Evolutionary conservation across 1,140 invertebrate genomes (phyloP), one percentile per base, ranked within the genome.

Genomic region (Cydia fagiglandana): DNA sequence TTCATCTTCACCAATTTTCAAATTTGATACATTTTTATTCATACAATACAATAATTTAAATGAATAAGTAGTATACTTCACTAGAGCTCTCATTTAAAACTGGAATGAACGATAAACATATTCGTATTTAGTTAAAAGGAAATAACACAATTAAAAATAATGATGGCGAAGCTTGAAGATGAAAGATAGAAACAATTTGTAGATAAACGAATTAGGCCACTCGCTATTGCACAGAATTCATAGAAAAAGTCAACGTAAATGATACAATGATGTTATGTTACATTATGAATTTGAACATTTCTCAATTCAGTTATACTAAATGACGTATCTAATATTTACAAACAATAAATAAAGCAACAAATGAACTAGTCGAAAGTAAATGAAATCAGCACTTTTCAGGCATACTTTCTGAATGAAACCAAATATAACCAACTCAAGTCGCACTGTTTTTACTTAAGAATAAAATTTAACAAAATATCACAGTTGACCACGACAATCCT

Each of bases 391-490:
- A 64, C 80, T 80, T 79, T 81, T 80, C 81, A 87, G 81, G 83
- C 81, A 85, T 82, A 83, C 80, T 20, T 76, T 78, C 75, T 53
- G 53, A 73, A 75, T 77, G 78, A 83, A 81, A 80, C 81, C 81
- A 83, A 81, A 78, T 81, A 81, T 82, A 79, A 75, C 75, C 82
- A 88, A 85, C 82, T 80, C 79, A 85, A 87, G 83, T 85, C 76
- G 75, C 77, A 77, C 78, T 84, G 82, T 85, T 82, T 53, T 84
- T 85, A 84, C 85, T 88, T 89, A 90, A 86, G 84, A 92, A 91
- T 90, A 88, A 92, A 88, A 88, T 92, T 91, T 91, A 93, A 93
- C 89, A 91, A 91, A 93, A 93, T 93, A 93, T 93, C 91, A 93
- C 91, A 93, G 91, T 88, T 90, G 86, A 90, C 90, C 87, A 92